Percentiles rank a stretch among this genome's conserved stretches.
phyloP scores from a whole-genome alignment of 2,113 vertebrate genomes.

The Coptodon bakossiorum region DNA sequence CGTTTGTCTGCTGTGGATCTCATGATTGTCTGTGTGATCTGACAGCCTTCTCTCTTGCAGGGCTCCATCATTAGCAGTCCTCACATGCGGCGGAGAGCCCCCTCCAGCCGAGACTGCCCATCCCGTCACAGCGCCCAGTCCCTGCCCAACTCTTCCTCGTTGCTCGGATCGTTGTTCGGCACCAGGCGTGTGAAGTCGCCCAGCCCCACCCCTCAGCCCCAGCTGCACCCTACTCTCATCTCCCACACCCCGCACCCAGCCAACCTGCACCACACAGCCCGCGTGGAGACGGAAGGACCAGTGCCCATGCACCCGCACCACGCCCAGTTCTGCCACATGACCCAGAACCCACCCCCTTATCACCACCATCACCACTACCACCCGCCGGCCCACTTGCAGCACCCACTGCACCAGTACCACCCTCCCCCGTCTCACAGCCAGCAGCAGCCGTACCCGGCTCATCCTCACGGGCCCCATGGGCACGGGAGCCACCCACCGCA shows the following conservation, averaged over 20 bases:
- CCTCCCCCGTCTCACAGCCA: slow-evolving; percentile 64
- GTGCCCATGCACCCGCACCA: slow-evolving; percentile 76
- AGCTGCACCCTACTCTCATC: slow-evolving; percentile 74
- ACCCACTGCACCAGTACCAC: slow-evolving; percentile 79
- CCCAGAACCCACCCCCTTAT: slow-evolving; percentile 90
- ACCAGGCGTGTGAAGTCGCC: slow-evolving; percentile 82
- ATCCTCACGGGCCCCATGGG: slow-evolving; percentile 63
- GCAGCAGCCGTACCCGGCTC: slow-evolving; percentile 64
- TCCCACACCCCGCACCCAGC: slow-evolving; percentile 71
- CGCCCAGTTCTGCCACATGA: slow-evolving; percentile 81
- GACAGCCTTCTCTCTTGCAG: slow-evolving; percentile 68
- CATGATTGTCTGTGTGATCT: background rate
- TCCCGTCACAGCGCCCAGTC: slow-evolving; percentile 89
- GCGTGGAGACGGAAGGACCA: slow-evolving; percentile 68
- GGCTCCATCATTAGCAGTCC: slow-evolving; percentile 99
- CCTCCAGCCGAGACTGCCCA: slow-evolving; percentile 89
- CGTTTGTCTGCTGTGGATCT: background rate
- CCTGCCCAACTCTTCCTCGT: slow-evolving; percentile 88
- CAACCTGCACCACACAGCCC: slow-evolving; percentile 77
- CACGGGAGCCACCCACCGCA: slow-evolving; percentile 72
- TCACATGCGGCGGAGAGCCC: slow-evolving; percentile 86
- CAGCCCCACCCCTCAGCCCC: slow-evolving; percentile 60
- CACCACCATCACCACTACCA: slow-evolving; percentile 95
- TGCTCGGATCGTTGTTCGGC: slow-evolving; percentile 91
- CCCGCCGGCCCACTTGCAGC: slow-evolving; percentile 83